A percentile compares a stretch with the other conserved stretches of the same genome.
Conservation (phyloP, 2,888 invertebrate species). For the Fabriciana adippe region DNA sequence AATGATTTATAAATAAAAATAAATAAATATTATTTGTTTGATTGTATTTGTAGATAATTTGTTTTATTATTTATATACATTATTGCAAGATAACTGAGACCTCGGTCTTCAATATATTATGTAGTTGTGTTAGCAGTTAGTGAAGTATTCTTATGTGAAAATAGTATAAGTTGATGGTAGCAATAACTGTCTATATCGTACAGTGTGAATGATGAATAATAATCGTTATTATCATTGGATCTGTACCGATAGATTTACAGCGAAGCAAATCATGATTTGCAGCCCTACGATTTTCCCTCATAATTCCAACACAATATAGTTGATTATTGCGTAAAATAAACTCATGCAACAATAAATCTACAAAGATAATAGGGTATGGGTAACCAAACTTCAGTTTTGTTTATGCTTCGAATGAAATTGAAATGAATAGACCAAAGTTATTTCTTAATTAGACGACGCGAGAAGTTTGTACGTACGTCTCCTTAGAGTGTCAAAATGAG, state of each 20-base stretch:
- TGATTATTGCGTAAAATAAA: constrained; percentile 18
- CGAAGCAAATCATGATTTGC: constrained; percentile 17
- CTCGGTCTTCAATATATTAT: no score
- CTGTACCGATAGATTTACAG: constrained; percentile 27
- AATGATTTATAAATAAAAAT: no score
- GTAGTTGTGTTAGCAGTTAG: no score
- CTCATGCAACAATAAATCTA: constrained; percentile 32
- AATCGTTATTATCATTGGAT: constrained; percentile 32
- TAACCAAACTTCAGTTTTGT: constrained; percentile 45
- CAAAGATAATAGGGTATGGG: constrained; percentile 37
- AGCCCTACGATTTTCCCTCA: constrained; percentile 4
- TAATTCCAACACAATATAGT: constrained; percentile 1
- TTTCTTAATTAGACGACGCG: constrained; percentile 68
- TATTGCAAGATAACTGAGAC: no score
- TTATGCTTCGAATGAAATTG: constrained; percentile 62
- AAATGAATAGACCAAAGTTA: constrained; percentile 70
- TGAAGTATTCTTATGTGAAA: neutral
- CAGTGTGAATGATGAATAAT: constrained; percentile 34
- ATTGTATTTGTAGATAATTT: no score
- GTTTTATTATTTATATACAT: no score
- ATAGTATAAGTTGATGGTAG: neutral
- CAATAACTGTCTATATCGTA: constrained; percentile 31
- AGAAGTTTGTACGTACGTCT: constrained; percentile 65
- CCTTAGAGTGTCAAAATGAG: constrained; percentile 73
- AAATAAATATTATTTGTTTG: no score